Evolutionary conservation across 2,797 vertebrate species (phyloP).

Genomic region (Mionectes olivaceus): DNA sequence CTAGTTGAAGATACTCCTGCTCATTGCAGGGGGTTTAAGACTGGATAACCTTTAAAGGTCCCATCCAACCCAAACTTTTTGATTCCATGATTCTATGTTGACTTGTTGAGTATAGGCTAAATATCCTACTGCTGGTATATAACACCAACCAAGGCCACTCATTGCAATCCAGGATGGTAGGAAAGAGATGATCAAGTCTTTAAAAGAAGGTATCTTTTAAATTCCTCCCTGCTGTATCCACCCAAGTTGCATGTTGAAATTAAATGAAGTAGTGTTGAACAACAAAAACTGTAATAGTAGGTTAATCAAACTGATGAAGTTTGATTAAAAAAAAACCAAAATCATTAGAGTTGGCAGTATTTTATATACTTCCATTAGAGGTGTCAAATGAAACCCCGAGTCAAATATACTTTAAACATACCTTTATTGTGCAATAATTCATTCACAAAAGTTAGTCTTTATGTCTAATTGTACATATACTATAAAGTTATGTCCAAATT

Average conservation of each 20-base stretch:
- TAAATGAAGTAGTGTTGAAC: not conserved
- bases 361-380: not conserved
- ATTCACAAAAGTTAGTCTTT: not conserved
- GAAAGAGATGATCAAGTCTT: not conserved
- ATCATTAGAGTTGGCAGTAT: not conserved
- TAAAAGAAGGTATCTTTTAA: not conserved
- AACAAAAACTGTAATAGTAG: not conserved
- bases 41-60: not conserved
- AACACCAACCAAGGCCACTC: not conserved
- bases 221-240: not conserved
- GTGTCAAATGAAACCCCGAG: not conserved
- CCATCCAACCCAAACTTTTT: not conserved
- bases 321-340: not conserved
- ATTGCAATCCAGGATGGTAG: not conserved
- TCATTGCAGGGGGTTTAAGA: not conserved
- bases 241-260: not conserved
- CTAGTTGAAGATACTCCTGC: not conserved
- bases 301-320: not conserved
- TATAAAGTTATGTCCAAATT: not conserved
- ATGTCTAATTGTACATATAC: not conserved
- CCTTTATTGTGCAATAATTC: not conserved
- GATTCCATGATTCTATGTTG: not conserved
- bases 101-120: not conserved
- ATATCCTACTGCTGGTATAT: not conserved
- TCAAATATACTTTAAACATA: not conserved